Base-by-base conservation (phyloP, 2,888 invertebrate genomes). In the Drosophila formosana region DNA sequence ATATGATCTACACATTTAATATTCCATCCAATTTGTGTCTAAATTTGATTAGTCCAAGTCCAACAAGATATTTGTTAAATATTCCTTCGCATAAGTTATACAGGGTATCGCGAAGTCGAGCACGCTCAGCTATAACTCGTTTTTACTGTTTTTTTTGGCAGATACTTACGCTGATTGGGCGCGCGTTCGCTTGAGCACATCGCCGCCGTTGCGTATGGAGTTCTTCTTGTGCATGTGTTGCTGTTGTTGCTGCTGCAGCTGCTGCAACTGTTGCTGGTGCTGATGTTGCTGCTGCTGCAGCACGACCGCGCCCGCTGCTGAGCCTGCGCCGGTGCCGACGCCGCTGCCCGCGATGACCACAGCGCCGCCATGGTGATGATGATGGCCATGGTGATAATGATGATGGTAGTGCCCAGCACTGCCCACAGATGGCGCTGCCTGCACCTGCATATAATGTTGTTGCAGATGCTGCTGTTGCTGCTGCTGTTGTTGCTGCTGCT, bases 101-200 rank as follows among this genome's bases (percentile, higher is more conserved):
- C 18, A 18, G 18, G 18, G 18, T 18, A 18, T 18, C 18, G 18
- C 18, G 1, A 1, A 18, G 18, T 18, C 18, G 18, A 18, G 18
- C 18, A 18, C 2, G 1, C 18, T 18, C 18, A 2, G 2, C 2
- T 18, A 18, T 0, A 18, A 18, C 18, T 18, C 0, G 18, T 18
- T 18, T 18, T 18, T 18, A 18, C 18, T 18, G 18, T 18, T 18
- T 18, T 18, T 18, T 1, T 18, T 18, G 18, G 18, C 18, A 18
- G 18, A 0, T 18, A 30, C 95, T 94, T 93, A 95, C 95, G 94
- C 95, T 81, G 94, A 94, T 92, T 95, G 95, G 77, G 95, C 94
- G 89, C 95, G 93, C 80, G 95, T 94, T 72, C 95, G 93, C 90
- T 95, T 95, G 78, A 95, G 92, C 58, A 95, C 94, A 89, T 95